Conservation (phyloP, 2,888 invertebrate species). For the Ochropleura leucogaster region DNA sequence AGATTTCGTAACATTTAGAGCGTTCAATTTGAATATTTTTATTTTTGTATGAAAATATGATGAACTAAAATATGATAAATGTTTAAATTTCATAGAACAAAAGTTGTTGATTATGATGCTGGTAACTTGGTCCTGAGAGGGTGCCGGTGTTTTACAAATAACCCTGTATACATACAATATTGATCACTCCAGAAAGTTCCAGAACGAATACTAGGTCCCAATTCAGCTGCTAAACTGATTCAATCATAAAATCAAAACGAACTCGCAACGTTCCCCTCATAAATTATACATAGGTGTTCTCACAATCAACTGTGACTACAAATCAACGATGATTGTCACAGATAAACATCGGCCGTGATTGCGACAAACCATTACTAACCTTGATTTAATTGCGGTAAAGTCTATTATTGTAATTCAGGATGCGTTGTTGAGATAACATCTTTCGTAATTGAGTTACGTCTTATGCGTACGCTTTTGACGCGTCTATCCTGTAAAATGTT, state of each 20-base stretch:
- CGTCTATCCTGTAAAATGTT: neutral
- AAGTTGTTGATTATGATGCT: no score
- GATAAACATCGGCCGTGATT: conserved; percentile 62
- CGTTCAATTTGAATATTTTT: no score
- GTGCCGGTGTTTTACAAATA: no score
- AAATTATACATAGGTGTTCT: conserved; percentile 55
- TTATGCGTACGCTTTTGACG: neutral
- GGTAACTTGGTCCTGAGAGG: no score
- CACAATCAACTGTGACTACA: conserved; percentile 51
- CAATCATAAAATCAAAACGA: conserved; percentile 29
- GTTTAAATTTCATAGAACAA: no score
- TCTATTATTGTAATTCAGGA: conserved; percentile 49
- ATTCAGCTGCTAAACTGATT: conserved; percentile 24
- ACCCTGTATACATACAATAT: neutral
- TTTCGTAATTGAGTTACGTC: conserved; percentile 38
- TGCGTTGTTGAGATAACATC: conserved; percentile 38
- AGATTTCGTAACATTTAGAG: no score
- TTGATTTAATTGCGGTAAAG: conserved; percentile 59
- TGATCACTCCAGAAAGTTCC: neutral
- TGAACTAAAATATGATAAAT: no score
- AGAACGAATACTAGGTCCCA: neutral
- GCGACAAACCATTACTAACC: conserved; percentile 64
- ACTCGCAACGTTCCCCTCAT: conserved; percentile 40
- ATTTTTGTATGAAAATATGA: no score
- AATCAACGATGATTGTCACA: conserved; percentile 56